Conservation (phyloP, 1,140 invertebrate species). For the Halictus rubicundus region DNA sequence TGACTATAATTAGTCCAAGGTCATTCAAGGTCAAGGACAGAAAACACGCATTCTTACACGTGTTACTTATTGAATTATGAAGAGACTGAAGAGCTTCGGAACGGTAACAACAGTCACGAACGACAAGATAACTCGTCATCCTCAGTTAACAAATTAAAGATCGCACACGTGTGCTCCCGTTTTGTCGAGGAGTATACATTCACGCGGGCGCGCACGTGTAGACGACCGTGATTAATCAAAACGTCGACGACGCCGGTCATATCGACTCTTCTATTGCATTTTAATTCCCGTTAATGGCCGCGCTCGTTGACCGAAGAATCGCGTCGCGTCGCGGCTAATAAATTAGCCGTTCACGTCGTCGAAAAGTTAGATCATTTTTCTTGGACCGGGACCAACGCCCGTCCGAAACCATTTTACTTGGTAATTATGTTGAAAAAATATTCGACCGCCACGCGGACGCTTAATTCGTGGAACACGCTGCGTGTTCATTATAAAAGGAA, state of each 20-base stretch:
- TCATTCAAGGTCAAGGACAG: too few relatives aligned
- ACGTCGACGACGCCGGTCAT: constrained; percentile 6
- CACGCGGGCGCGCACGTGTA: neutral
- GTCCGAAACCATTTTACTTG: neutral
- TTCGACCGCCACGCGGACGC: too few relatives aligned
- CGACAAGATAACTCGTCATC: too few relatives aligned
- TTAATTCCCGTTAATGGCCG: constrained; percentile 38
- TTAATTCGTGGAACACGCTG: neutral
- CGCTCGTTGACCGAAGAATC: neutral
- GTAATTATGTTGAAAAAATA: neutral
- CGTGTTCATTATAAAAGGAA: neutral
- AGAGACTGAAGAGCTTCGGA: too few relatives aligned
- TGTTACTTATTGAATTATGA: too few relatives aligned
- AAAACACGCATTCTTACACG: too few relatives aligned
- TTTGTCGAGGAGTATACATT: too few relatives aligned
- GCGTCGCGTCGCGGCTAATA: constrained; percentile 8
- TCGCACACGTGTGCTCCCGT: too few relatives aligned
- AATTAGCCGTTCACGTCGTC: neutral
- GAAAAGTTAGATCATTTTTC: constrained; percentile 3
- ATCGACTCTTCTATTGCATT: constrained; percentile 24
- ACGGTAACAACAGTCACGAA: too few relatives aligned
- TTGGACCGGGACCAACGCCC: neutral
- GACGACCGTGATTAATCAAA: constrained; percentile 22
- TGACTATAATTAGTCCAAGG: too few relatives aligned
- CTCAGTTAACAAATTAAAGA: too few relatives aligned